These are phyloP conservation scores for Pogonocherus hispidulus DNA, from an alignment of 2,888 invertebrate genomes.

Conservation along the genomic window DNA sequence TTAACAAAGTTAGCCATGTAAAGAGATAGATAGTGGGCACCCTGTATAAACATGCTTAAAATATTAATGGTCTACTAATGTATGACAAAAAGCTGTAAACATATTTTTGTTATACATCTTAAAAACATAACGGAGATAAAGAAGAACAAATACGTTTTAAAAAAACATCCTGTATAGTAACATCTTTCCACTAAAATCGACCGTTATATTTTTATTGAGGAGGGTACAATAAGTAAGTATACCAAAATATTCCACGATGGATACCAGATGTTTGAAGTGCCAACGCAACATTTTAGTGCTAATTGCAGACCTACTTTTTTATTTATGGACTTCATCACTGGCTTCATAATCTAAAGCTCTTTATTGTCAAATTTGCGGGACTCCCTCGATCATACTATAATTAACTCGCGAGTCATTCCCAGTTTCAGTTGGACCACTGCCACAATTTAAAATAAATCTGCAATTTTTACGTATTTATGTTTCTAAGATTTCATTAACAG, in stretches of 20 bases:
- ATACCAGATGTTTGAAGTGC: constrained; percentile 10
- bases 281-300: constrained; percentile 13
- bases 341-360: not conserved
- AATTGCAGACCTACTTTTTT: constrained; percentile 5
- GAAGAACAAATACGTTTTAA: too few relatives aligned
- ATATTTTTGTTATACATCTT: too few relatives aligned
- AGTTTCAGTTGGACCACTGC: constrained; percentile 22
- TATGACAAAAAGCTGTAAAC: too few relatives aligned
- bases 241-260: constrained; percentile 1
- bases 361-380: constrained; percentile 9
- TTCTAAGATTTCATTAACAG: constrained; percentile 23
- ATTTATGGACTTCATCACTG: not conserved
- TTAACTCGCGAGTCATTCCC: constrained; percentile 1
- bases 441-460: constrained; percentile 28
- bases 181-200: too few relatives aligned
- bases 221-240: too few relatives aligned
- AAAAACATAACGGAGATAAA: too few relatives aligned
- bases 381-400: constrained; percentile 21
- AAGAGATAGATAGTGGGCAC: too few relatives aligned
- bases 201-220: too few relatives aligned
- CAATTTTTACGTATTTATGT: constrained; percentile 12
- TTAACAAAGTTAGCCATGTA: too few relatives aligned
- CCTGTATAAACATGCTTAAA: too few relatives aligned
- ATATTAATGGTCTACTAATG: too few relatives aligned
- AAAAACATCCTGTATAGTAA: too few relatives aligned